Evolutionary conservation across 2,888 invertebrate genomes (phyloP), one percentile per base, ranked within the genome.

Genomic region (Suillia variegata): DNA sequence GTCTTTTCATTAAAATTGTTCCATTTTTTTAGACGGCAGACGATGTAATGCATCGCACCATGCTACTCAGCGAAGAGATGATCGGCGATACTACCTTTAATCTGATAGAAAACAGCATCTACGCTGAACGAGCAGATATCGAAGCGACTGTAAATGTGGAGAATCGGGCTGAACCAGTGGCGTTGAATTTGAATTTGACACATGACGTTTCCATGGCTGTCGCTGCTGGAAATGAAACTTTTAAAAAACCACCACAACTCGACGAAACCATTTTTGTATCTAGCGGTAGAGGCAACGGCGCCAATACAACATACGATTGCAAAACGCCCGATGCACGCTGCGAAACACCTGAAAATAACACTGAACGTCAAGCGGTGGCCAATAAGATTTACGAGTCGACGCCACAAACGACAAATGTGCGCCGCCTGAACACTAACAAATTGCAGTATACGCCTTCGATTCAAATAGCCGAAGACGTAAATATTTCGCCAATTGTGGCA

Each of bases 81-180:
- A 79, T 80, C 45, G 75, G 73, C 21, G 78, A 80, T 58, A 78
- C 76, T 12, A 79, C 79, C 10, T 75, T 79, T 52, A 79, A 76
- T 64, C 62, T 80, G 56, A 73, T 80, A 15, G 79, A 79, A 56
- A 80, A 67, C 48, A 73, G 72, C 62, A 65, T 74, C 70, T 65
- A 24, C 47, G 38, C 13, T 13, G 38, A 6, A 6, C 8, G 38
- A n/a, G 38, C 4, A n/a, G 38, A 50, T 24, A n/a, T n/a, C n/a
- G n/a, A n/a, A n/a, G n/a, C n/a, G n/a, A n/a, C n/a, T n/a, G n/a
- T n/a, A n/a, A 20, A 2, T 21, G 31, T 54, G 34, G 18, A 54
- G 1, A 48, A 21, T 12, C 1, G 6, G 6, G 17, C 12, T 15
- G 34, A 52, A 24, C 13, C 47, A 21, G 60, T 58, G 31, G 58